Base-by-base conservation (phyloP, 53 echinoderm and acorn worm species). In the Apostichopus leukothele region DNA sequence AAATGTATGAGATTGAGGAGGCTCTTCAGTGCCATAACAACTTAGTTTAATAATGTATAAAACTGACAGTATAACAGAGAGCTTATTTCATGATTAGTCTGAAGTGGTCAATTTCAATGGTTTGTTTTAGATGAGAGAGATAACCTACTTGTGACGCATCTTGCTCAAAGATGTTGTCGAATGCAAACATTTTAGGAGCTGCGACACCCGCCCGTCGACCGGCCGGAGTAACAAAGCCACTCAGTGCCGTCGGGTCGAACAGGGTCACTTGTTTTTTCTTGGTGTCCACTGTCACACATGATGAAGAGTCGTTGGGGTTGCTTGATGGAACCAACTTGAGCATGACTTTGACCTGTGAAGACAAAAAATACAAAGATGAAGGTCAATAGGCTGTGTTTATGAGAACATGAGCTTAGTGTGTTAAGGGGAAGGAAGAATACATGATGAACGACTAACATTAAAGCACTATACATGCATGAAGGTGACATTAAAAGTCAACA, bases 121-220 rank as follows among this genome's bases (percentile, higher is more conserved):
- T 12, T 25, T 76, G 6, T 50, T 27, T 9, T 21, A 51, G 77
- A 76, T 76, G 77, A 21, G 51, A 27, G 73, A 26, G 51, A 71
- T 74, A 67, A 86, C 78, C 79, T 92, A 97, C 98, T 92, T 95
- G 98, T 59, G 98, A 91, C 13, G 98, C 89, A 66, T 97, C 98
- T 50, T 97, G 95, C 26, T 94, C 90, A 76, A 97, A 97, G 76
- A 97, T 91, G 63, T 94, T 90, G 90, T 97, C 98, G 73, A 97
- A 97, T 55, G 98, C 98, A 91, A 97, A 97, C 98, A 97, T 97
- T 92, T 97, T 97, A 55, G 98, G 98, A 11, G 98, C 98, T 5
- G 95, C 94, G 7, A 97, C 95, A 23, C 98, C 98, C 10, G 98
- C 94, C 26, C 98, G 88, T 9, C 98, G 89, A 75, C 92, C 92